Conservation (phyloP, 2,113 vertebrate genomes). For the Hirundichthys speculiger region DNA sequence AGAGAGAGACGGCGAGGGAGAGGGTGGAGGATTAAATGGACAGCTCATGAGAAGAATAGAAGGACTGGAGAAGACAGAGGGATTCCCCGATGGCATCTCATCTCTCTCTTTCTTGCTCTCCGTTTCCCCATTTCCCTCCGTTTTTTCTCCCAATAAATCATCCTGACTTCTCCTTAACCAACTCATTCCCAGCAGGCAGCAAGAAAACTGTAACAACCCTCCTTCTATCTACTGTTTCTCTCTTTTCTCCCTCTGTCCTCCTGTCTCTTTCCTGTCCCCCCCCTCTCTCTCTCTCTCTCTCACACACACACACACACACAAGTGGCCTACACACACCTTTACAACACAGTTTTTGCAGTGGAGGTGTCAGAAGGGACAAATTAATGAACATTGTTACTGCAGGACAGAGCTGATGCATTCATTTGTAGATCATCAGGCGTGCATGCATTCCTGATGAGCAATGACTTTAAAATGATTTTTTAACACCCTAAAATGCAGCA, state of each 20-base stretch:
- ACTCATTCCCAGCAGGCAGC: conserved; percentile 84
- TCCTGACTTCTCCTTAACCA: conserved; percentile 85
- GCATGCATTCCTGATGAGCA: no score
- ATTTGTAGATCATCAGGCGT: not conserved
- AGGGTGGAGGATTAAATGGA: conserved; percentile 58
- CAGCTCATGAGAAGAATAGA: conserved; percentile 62
- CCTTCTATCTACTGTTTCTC: conserved; percentile 58
- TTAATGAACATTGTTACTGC: conserved; percentile 34
- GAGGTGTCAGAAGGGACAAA: conserved; percentile 43
- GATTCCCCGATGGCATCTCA: conserved; percentile 79
- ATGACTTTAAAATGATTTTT: no score
- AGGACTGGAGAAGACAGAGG: conserved; percentile 75
- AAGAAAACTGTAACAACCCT: conserved; percentile 80
- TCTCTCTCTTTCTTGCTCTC: conserved; percentile 71
- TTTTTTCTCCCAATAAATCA: conserved; percentile 86
- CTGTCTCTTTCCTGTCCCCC: conserved; percentile 50
- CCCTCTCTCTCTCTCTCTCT: not conserved
- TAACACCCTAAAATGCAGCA: no score
- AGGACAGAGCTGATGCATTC: conserved; percentile 15
- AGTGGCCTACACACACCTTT: conserved; percentile 23
- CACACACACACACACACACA: conserved; percentile 3
- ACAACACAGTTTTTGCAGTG: conserved; percentile 35
- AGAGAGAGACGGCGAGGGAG: conserved; percentile 9
- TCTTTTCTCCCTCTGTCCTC: conserved; percentile 51
- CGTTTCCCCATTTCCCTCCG: conserved; percentile 74